phyloP scores from a whole-genome alignment of 2,888 invertebrate species.

The Cistogaster globosa region DNA sequence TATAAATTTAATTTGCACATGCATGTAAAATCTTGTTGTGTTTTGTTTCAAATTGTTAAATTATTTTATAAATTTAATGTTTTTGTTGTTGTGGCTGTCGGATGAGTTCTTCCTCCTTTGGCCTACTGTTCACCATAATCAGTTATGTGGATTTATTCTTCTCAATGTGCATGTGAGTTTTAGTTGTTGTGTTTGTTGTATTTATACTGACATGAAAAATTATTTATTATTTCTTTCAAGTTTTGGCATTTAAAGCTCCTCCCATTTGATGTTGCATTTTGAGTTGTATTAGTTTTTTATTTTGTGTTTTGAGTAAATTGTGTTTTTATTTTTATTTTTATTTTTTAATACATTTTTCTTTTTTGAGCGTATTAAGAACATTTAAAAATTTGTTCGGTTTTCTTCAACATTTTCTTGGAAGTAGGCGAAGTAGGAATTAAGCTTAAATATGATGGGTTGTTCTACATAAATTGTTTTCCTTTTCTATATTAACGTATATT shows the following conservation, averaged over 20 bases:
- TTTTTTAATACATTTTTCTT: slow-evolving; percentile 14
- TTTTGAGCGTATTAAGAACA: slow-evolving; percentile 40
- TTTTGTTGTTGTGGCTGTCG: slow-evolving; percentile 43
- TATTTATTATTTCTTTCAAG: slow-evolving; percentile 74
- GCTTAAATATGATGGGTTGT: slow-evolving; percentile 43
- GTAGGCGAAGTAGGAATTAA: slow-evolving; percentile 7
- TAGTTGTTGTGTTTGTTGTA: slow-evolving; percentile 38
- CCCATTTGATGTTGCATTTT: slow-evolving; percentile 72
- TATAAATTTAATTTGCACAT: background rate
- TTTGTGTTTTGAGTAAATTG: too few relatives aligned
- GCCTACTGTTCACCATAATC: slow-evolving; percentile 59
- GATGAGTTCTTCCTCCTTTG: slow-evolving; percentile 46
- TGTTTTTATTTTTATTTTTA: slow-evolving; percentile 31
- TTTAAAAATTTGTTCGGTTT: background rate
- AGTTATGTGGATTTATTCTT: slow-evolving; percentile 34
- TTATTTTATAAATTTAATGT: slow-evolving; percentile 42
- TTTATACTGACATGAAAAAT: slow-evolving; percentile 67
- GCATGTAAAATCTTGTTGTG: background rate
- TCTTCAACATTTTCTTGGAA: background rate
- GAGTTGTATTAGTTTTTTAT: slow-evolving; percentile 41
- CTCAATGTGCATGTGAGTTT: slow-evolving; percentile 36
- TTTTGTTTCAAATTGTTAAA: slow-evolving; percentile 48
- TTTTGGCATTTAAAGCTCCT: slow-evolving; percentile 72
- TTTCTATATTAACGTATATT: background rate
- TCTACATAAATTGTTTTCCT: slow-evolving; percentile 44